Evolutionary conservation across 2,113 vertebrate species (phyloP), one percentile per base, ranked within the genome.

Genomic region (Gnathonemus longibarbis): DNA sequence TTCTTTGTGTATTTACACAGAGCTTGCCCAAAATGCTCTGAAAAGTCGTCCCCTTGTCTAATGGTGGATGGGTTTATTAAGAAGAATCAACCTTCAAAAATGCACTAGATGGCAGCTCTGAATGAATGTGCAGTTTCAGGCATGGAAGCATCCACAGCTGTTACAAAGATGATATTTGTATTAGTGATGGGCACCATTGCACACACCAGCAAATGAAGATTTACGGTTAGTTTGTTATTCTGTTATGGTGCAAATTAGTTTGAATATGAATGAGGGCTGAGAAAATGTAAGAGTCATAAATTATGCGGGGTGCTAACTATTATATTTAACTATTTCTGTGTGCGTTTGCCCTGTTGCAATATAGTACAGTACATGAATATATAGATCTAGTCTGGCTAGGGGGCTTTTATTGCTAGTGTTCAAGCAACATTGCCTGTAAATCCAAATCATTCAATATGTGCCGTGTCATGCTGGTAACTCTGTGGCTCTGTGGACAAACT

Each of bases 401-500:
- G 15, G 35, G 42, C 74, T 80, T 80, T 42, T 42, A 42, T 39
- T 80, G 74, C 5, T 80, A 80, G 35, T 39, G 74, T 39, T 42
- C 74, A 80, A 80, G 19, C 74, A 39, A 46, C 19, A 24, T 84
- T 84, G 84, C 7, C 85, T 53, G 85, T 87, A 52, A 87, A 24
- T 85, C 83, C 83, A 48, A 48, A 45, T 85, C 49, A 87, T 87
- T 87, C 48, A 87, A 87, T 53, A 42, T 84, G 83, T 84, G 83
- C 19, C 19, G 2, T 1, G 45, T 48, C 83, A 48, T 87, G 24
- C 45, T 53, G 85, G 27, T 52, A 87, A 19, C 85, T 15, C n/a
- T n/a, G n/a, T n/a, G 49, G 45, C 50, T 15, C 27, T 35, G 85
- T 87, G 50, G 50, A 52, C 7, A 19, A 53, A 52, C 19, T 13